Percentiles rank a stretch among this genome's conserved stretches.
Conservation (phyloP, 2,888 invertebrate genomes). For the Drosophila formosana region DNA sequence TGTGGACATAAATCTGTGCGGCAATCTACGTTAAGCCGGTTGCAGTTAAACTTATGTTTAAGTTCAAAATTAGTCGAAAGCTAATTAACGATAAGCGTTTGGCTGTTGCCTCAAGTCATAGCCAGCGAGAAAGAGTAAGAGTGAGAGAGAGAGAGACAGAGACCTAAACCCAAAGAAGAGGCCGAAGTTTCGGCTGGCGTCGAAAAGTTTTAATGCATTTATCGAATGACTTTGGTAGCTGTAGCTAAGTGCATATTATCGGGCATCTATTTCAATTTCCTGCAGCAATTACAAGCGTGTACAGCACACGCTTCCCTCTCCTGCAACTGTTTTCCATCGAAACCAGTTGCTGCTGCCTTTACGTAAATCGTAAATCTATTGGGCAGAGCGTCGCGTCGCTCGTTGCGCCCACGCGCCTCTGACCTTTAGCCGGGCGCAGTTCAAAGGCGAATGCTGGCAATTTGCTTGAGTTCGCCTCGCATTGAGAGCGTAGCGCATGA, state of each 20-base stretch:
- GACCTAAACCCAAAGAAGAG: slow-evolving; percentile 25
- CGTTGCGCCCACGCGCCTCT: slow-evolving; percentile 46
- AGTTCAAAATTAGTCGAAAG: slow-evolving; percentile 76
- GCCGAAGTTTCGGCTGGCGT: slow-evolving; percentile 44
- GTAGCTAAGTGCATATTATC: slow-evolving; percentile 76
- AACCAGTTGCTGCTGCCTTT: slow-evolving; percentile 68
- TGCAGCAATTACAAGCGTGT: slow-evolving; percentile 66
- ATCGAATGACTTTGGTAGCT: slow-evolving; percentile 68
- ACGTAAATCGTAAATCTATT: slow-evolving; percentile 43
- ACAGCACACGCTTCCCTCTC: background rate
- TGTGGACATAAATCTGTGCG: slow-evolving; percentile 49
- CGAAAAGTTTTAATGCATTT: slow-evolving; percentile 77
- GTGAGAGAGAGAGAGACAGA: background rate
- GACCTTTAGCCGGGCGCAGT: slow-evolving; percentile 69
- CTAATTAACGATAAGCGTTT: slow-evolving; percentile 77
- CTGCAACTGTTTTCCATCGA: background rate
- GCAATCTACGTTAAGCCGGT: slow-evolving; percentile 47
- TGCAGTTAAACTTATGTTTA: slow-evolving; percentile 67
- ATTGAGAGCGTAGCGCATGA: slow-evolving; percentile 1
- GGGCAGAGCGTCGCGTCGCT: background rate
- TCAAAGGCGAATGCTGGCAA: slow-evolving; percentile 68
- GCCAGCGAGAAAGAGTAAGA: background rate
- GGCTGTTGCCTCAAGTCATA: slow-evolving; percentile 44
- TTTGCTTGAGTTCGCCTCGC: slow-evolving; percentile 13
- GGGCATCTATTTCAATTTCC: slow-evolving; percentile 81